A percentile compares a stretch with the other conserved stretches of the same genome.
phyloP scores from a whole-genome alignment of 64 coral and sea anemone species.

The Acropora yongei region DNA sequence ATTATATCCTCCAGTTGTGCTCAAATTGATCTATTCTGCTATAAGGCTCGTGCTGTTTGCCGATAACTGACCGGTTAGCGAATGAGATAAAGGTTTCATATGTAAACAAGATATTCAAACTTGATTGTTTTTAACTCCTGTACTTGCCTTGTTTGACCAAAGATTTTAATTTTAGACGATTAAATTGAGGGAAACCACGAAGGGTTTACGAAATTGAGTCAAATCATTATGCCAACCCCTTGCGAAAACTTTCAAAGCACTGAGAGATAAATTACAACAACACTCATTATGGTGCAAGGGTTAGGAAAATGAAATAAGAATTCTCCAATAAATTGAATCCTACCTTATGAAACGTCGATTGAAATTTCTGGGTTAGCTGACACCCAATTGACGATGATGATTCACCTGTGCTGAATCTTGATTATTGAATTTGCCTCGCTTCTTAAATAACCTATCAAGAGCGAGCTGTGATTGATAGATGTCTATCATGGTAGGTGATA shows the following conservation, averaged over 20 bases:
- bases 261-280: not conserved
- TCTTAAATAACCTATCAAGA: not conserved
- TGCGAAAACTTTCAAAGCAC: not conserved
- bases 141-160: not conserved
- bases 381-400: not conserved
- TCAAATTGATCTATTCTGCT: too few species aligned
- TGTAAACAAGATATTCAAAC: too few species aligned
- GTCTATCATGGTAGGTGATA: not conserved
- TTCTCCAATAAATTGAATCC: not conserved
- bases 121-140: too few species aligned
- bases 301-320: not conserved
- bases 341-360: not conserved
- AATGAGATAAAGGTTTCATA: too few species aligned
- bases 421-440: slow-evolving; percentile 57
- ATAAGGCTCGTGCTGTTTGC: too few species aligned
- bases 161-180: not conserved
- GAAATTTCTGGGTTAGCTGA: not conserved
- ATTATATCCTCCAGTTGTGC: too few species aligned
- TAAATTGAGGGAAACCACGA: not conserved
- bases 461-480: slow-evolving; percentile 23
- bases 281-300: not conserved
- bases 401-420: not conserved
- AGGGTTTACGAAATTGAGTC: not conserved
- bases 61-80: too few species aligned
- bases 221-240: not conserved